Evolutionary conservation across 2,797 vertebrate species (phyloP), one percentile per base, ranked within the genome.

Genomic region (Huso huso): DNA sequence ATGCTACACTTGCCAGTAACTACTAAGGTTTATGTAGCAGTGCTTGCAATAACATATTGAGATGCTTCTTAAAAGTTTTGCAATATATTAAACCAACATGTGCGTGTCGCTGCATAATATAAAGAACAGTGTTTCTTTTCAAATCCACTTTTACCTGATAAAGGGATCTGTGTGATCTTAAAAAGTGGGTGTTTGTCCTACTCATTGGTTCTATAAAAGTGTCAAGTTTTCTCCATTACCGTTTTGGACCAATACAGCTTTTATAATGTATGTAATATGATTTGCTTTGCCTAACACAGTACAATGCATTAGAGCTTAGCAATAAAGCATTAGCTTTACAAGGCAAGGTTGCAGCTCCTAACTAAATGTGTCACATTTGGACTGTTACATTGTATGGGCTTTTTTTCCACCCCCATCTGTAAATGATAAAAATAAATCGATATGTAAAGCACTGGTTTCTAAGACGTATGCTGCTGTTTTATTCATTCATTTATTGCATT

Each of bases 401-500:
- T 53, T 62, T 58, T 74, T 62, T 79, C 80, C 73, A 76, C 78
- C 69, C 69, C 81, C 79, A 82, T 83, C 78, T 81, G 79, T 74
- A 72, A 78, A 74, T 70, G 72, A 80, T 79, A 74, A 83, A 72
- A 69, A 1, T 37, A 37, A 37, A 37, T 37, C 23, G 23, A 37
- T 37, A 37, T 37, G 23, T 37, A 37, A 37, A 37, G 23, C 23
- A 37, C 23, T 37, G 23, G 23, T 37, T 37, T 37, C 23, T 37
- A 37, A 37, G 23, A 37, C 23, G 2, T 37, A 37, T 37, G 23
- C 2, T 4, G 23, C 23, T 37, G 23, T 37, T 37, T 37, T 37
- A 37, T 37, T 37, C 23, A 37, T 37, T 37, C 23, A 37, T 37
- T 37, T 37, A 37, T 37, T 37, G 23, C 2, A 1, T 37, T 37